phyloP scores from a whole-genome alignment of 2,113 vertebrate genomes.

The Brachypodius melanocephalos region DNA sequence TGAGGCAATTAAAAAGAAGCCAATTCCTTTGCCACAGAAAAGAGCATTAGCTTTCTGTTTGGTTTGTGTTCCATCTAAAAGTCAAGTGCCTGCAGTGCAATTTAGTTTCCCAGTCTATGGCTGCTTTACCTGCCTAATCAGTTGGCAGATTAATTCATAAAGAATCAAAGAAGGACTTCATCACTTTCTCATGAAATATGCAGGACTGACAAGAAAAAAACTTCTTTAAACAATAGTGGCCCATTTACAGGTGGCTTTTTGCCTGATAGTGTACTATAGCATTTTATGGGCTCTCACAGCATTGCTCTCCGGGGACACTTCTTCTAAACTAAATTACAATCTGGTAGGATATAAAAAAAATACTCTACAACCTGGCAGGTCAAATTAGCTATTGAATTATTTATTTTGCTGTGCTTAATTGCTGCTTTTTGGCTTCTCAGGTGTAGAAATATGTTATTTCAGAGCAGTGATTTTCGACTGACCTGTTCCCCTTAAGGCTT shows the following conservation, averaged over 20 bases:
- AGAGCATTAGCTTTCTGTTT: constrained; percentile 22
- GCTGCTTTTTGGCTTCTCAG: constrained; percentile 39
- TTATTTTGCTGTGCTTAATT: constrained; percentile 65
- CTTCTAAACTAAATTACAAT: constrained; percentile 45
- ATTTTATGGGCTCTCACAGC: neutral
- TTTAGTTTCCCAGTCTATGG: neutral
- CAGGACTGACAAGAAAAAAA: neutral
- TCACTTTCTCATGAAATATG: constrained; percentile 27
- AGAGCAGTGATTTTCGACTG: constrained; percentile 27
- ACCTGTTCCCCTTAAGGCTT: constrained; percentile 1
- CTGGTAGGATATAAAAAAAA: constrained; percentile 42
- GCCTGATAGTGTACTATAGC: neutral
- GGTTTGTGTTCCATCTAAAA: constrained; percentile 11
- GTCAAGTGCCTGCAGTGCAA: neutral
- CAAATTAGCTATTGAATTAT: constrained; percentile 65
- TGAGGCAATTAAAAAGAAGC: constrained; percentile 42
- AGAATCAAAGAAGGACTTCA: neutral
- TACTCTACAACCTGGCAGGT: constrained; percentile 21
- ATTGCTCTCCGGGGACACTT: constrained; percentile 4
- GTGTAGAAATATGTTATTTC: constrained; percentile 3
- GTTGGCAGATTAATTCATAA: constrained; percentile 28
- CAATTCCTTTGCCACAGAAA: constrained; percentile 4
- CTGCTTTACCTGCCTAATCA: constrained; percentile 39
- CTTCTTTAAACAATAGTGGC: neutral
- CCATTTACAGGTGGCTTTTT: neutral